Base-by-base conservation (phyloP, 2,113 vertebrate species). In the Paedocypris sp. region DNA sequence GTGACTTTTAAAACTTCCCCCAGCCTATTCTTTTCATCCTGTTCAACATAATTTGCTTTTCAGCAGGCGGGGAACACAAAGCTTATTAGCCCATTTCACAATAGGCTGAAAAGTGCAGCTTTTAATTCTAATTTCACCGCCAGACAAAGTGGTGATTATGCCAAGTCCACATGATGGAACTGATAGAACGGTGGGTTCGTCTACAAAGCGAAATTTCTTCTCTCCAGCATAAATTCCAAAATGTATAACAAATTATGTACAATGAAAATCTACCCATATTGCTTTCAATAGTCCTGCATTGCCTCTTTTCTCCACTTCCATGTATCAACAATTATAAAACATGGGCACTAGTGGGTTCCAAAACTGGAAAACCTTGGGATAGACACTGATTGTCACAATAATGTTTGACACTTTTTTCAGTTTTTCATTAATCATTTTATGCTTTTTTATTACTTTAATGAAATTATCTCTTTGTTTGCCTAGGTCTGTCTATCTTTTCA, bases 231-330 rank as follows among this genome's bases (percentile, higher is more conserved):
- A 81, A 73, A 79, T 76, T 76, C 80, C 81, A 69, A 81, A 80
- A 77, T 83, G 79, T 80, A 82, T 71, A 79, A 76, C 49, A 80
- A 76, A 84, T 84, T 83, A 82, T 79, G 75, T 82, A 72, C 69
- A 76, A 79, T 83, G 70, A 73, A 80, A 77, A 79, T 84, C 83
- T 79, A 79, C 74, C 75, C 80, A 81, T 82, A 82, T 82, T 81
- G 80, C 67, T 73, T 73, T 66, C 76, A 83, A 84, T 84, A 80
- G 79, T 80, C 72, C 78, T 75, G 77, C 80, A 83, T 86, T 81
- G 72, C 78, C 81, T 76, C 82, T 84, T n/a, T n/a, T n/a, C 80
- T 83, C 81, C 75, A 79, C 74, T 73, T 66, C 68, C 74, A 72
- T 77, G 79, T 45, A 49, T 74, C 75, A 73, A 75, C 72, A 70